Evolutionary conservation across 2,888 invertebrate species (phyloP).

Genomic region (Seira ritae): DNA sequence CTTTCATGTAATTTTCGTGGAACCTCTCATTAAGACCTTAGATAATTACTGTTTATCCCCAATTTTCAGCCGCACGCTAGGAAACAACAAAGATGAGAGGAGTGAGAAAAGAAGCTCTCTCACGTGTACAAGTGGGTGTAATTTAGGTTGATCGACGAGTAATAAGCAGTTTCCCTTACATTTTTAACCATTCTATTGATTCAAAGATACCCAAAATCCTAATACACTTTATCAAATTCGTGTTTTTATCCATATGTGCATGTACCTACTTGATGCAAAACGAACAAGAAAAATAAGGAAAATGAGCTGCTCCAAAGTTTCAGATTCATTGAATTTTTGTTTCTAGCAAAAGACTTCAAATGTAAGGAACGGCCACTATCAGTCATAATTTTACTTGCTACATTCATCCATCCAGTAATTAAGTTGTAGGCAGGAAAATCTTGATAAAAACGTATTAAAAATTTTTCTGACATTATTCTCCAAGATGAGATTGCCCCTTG

Average conservation of each 20-base stretch:
- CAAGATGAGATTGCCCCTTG: too few relatives aligned
- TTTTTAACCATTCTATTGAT: too few relatives aligned
- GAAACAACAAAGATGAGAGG: background rate
- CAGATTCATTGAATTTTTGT: background rate
- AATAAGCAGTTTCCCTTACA: too few relatives aligned
- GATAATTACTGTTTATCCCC: slow-evolving; percentile 51
- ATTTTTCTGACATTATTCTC: slow-evolving; percentile 3
- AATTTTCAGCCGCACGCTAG: slow-evolving; percentile 37
- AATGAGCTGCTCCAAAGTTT: background rate
- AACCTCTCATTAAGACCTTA: slow-evolving; percentile 52
- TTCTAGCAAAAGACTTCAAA: background rate
- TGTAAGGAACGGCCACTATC: too few relatives aligned
- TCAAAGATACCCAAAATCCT: too few relatives aligned
- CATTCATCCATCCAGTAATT: slow-evolving; percentile 38
- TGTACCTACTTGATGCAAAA: background rate
- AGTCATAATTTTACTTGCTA: too few relatives aligned
- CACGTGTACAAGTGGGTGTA: slow-evolving; percentile 4
- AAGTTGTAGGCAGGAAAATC: slow-evolving; percentile 49
- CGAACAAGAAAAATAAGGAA: background rate
- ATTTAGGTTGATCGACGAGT: background rate
- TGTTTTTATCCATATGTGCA: too few relatives aligned
- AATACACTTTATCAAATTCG: too few relatives aligned
- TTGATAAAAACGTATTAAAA: slow-evolving; percentile 39
- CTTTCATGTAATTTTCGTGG: slow-evolving; percentile 45
- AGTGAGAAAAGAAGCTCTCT: slow-evolving; percentile 10